Conservation (phyloP, 1,140 invertebrate species). For the Aradophagus sp. region DNA sequence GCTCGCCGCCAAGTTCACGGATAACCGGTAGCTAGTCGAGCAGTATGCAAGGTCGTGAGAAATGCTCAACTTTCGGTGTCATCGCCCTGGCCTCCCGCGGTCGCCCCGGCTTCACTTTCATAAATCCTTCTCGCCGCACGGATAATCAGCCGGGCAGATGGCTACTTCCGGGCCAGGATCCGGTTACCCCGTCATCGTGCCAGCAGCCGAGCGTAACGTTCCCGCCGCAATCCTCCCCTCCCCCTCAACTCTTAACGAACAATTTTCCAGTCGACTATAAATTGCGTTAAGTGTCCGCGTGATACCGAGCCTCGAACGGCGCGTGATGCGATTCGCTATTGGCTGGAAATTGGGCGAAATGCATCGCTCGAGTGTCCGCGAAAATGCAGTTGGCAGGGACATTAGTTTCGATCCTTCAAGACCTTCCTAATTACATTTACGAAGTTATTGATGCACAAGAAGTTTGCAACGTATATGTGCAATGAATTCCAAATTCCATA, state of each 20-base stretch:
- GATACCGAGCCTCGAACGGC: slow-evolving; percentile 40
- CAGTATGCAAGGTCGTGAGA: slow-evolving; percentile 64
- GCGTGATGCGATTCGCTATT: slow-evolving; percentile 41
- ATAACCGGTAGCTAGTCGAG: slow-evolving; percentile 59
- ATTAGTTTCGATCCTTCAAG: too few species aligned
- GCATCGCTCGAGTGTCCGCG: background rate
- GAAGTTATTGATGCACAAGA: too few species aligned
- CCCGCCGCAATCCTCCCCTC: slow-evolving; percentile 24
- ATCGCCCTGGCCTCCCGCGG: slow-evolving; percentile 53
- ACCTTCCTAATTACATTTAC: too few species aligned
- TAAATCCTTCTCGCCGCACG: slow-evolving; percentile 48
- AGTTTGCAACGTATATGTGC: too few species aligned
- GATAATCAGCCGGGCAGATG: slow-evolving; percentile 53
- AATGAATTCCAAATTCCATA: too few species aligned
- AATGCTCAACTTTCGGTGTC: slow-evolving; percentile 63
- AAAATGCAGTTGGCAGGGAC: too few species aligned
- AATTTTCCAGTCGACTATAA: slow-evolving; percentile 51
- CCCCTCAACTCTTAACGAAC: slow-evolving; percentile 45
- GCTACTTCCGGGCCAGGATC: slow-evolving; percentile 57
- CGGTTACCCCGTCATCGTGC: slow-evolving; percentile 53
- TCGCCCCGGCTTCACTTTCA: slow-evolving; percentile 56
- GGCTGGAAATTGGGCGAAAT: slow-evolving; percentile 1
- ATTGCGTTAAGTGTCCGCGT: slow-evolving; percentile 50
- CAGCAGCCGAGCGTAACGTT: slow-evolving; percentile 56
- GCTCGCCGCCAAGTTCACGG: slow-evolving; percentile 38